These are phyloP conservation scores for Eupithecia subumbrata DNA, from an alignment of 2,888 invertebrate species.

Conservation along the genomic window DNA sequence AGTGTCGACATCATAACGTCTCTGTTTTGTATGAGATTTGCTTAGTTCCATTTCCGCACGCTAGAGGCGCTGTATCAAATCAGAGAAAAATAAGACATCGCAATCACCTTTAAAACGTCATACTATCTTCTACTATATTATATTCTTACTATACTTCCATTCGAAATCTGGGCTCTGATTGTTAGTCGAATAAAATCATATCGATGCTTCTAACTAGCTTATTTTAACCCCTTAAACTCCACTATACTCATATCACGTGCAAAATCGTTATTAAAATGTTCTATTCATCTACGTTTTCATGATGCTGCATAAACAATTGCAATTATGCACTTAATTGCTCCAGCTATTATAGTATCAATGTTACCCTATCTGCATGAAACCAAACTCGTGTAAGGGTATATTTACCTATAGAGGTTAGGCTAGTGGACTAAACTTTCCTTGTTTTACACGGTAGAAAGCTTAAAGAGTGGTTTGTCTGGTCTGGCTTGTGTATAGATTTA, in stretches of 20 bases:
- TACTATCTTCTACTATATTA: too few relatives aligned
- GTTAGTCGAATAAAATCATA: not conserved
- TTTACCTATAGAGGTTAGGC: not conserved
- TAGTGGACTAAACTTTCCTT: conserved; percentile 7
- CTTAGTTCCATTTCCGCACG: not conserved
- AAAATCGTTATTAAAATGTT: conserved; percentile 15
- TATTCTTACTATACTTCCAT: too few relatives aligned
- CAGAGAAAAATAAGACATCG: not conserved
- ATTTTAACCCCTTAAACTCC: not conserved
- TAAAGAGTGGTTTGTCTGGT: not conserved
- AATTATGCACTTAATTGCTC: conserved; percentile 51
- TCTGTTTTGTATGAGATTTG: not conserved
- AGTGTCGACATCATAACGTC: not conserved
- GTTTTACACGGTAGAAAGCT: not conserved
- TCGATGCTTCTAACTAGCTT: not conserved
- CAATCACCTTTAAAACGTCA: not conserved
- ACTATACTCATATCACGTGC: not conserved
- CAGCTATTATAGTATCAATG: conserved; percentile 42
- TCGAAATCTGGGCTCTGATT: not conserved
- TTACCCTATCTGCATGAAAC: conserved; percentile 33
- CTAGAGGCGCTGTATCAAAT: not conserved
- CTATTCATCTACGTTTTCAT: conserved; percentile 46
- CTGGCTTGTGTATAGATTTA: too few relatives aligned
- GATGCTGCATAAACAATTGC: conserved; percentile 53
- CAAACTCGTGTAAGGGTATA: conserved; percentile 16